These are phyloP conservation scores for Tenthredo livida DNA, from an alignment of 2,888 invertebrate species.

Conservation along the genomic window DNA sequence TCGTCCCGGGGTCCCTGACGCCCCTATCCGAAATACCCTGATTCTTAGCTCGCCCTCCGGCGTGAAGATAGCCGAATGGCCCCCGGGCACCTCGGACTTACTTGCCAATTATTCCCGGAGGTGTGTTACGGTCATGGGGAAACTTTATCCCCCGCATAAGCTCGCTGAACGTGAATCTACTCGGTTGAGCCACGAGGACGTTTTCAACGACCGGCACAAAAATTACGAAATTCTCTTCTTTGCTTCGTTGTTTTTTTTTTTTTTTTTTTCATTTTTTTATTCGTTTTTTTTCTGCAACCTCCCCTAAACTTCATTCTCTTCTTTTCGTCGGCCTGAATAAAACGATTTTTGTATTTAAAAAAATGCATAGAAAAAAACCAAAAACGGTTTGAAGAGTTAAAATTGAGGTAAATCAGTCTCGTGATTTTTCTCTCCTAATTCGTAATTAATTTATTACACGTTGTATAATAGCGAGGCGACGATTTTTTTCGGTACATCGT, in stretches of 20 bases:
- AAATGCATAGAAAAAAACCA: too few species aligned
- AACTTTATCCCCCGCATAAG: slow-evolving; percentile 23
- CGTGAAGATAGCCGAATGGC: slow-evolving; percentile 43
- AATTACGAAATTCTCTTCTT: neutral
- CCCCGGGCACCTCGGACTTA: slow-evolving; percentile 40
- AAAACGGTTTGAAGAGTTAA: too few species aligned
- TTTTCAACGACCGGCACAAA: neutral
- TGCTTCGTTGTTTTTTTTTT: neutral
- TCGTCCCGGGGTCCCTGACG: neutral
- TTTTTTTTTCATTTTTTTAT: neutral
- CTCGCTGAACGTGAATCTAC: neutral
- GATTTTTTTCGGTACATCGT: neutral
- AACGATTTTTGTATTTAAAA: too few species aligned
- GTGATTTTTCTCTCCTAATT: too few species aligned
- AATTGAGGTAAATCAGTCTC: too few species aligned
- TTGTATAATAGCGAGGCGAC: neutral
- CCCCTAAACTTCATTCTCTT: neutral
- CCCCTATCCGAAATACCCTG: slow-evolving; percentile 29
- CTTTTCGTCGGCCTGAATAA: too few species aligned
- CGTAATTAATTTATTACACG: too few species aligned
- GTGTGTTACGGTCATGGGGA: slow-evolving; percentile 18
- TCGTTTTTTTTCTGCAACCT: neutral
- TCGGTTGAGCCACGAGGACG: slow-evolving; percentile 11
- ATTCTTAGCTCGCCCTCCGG: slow-evolving; percentile 34
- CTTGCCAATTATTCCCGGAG: slow-evolving; percentile 50